These are phyloP conservation scores for Eciton burchellii DNA, from an alignment of 1,140 invertebrate genomes.

Conservation along the genomic window DNA sequence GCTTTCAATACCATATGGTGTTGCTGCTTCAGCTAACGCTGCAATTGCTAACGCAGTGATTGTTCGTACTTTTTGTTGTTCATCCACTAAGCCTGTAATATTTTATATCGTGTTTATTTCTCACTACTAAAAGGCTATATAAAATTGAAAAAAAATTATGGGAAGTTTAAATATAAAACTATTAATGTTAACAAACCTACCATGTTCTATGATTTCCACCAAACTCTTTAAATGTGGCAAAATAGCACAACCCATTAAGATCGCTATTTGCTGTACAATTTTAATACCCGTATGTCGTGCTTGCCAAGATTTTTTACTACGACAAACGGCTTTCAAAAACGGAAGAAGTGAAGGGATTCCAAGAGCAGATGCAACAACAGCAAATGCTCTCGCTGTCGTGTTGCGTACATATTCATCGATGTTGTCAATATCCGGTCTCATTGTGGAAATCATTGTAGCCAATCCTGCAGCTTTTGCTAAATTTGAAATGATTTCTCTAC, in stretches of 20 bases:
- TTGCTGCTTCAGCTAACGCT: constrained; percentile 98
- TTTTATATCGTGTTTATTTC: not conserved
- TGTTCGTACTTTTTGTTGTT: constrained; percentile 96
- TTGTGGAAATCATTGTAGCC: constrained; percentile 99
- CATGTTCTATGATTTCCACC: constrained; percentile 99
- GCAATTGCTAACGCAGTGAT: constrained; percentile 99
- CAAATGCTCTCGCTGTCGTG: constrained; percentile 99
- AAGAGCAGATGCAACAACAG: constrained; percentile 99
- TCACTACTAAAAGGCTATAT: not conserved
- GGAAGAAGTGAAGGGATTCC: constrained; percentile 99
- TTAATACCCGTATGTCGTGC: constrained; percentile 99
- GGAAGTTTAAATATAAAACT: constrained; percentile 30
- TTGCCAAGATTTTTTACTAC: constrained; percentile 99
- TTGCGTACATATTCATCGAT: constrained; percentile 99
- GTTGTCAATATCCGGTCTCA: constrained; percentile 99
- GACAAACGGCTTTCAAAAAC: constrained; percentile 99
- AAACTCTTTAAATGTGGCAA: constrained; percentile 98
- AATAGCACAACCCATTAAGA: constrained; percentile 99
- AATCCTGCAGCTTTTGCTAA: constrained; percentile 99
- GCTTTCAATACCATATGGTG: constrained; percentile 99
- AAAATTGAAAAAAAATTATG: constrained; percentile 4
- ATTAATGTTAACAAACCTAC: constrained; percentile 83
- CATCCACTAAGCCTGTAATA: constrained; percentile 90
- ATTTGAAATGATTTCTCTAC: constrained; percentile 99
- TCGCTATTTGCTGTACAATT: constrained; percentile 99